Conservation (phyloP, 2,113 vertebrate species). For the Muntiacus reevesi region DNA sequence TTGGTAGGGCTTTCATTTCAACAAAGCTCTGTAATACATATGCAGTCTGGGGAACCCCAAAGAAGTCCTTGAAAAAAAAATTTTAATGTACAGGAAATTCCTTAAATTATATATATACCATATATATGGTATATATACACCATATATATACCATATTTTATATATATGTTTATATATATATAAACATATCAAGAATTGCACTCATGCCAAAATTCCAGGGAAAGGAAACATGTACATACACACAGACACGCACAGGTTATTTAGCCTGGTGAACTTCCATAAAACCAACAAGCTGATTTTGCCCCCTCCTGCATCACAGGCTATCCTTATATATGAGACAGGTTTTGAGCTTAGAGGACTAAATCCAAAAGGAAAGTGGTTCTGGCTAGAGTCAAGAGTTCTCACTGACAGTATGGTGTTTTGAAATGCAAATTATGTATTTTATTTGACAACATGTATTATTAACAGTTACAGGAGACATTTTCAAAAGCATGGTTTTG, state of each 20-base stretch:
- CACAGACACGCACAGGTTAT: not conserved
- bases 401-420: not conserved
- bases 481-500: slow-evolving; percentile 23
- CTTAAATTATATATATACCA: not conserved
- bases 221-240: not conserved
- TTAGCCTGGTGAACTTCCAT: not conserved
- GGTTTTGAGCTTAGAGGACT: not conserved
- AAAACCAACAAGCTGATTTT: not conserved
- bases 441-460: not conserved
- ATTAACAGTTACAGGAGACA: not conserved
- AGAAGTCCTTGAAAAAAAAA: not conserved
- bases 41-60: not conserved
- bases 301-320: not conserved
- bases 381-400: not conserved
- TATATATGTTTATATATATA: not conserved
- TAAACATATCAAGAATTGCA: not conserved
- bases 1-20: not conserved
- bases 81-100: not conserved
- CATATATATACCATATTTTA: not conserved
- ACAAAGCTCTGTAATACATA: not conserved
- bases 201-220: not conserved
- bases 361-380: not conserved
- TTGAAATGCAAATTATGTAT: slow-evolving; percentile 25
- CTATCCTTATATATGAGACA: not conserved
- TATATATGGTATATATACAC: not conserved